These are phyloP conservation scores for Antigone vipio DNA, from an alignment of 2,113 vertebrate species.

Conservation along the genomic window DNA sequence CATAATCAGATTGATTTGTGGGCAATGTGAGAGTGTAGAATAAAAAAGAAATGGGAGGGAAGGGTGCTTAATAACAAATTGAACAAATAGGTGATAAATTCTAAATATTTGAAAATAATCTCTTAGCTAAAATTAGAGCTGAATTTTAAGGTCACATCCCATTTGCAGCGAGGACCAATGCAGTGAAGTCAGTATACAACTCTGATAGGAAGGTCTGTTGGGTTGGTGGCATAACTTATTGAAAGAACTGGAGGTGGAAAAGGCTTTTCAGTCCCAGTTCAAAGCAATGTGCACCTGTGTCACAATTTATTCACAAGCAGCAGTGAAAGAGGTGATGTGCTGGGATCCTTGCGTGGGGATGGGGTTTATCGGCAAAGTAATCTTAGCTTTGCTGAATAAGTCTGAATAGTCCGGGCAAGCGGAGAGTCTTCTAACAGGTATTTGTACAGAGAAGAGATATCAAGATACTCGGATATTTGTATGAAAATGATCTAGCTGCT, in stretches of 20 bases:
- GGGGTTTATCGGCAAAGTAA: neutral
- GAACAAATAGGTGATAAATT: neutral
- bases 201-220: neutral
- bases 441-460: neutral
- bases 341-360: rapidly evolving
- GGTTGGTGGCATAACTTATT: neutral
- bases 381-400: neutral
- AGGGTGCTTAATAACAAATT: neutral
- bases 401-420: neutral
- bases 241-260: neutral
- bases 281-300: rapidly evolving
- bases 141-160: neutral
- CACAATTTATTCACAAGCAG: rapidly evolving
- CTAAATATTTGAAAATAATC: neutral
- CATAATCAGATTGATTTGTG: neutral
- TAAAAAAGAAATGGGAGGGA: neutral
- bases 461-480: rapidly evolving
- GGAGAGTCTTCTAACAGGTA: neutral
- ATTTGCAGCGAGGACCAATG: neutral
- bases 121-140: neutral
- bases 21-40: neutral
- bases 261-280: neutral
- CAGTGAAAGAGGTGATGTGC: neutral
- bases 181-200: neutral
- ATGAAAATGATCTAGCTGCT: neutral